Base-by-base conservation (phyloP, 1,140 invertebrate genomes). In the Megathymus violae region DNA sequence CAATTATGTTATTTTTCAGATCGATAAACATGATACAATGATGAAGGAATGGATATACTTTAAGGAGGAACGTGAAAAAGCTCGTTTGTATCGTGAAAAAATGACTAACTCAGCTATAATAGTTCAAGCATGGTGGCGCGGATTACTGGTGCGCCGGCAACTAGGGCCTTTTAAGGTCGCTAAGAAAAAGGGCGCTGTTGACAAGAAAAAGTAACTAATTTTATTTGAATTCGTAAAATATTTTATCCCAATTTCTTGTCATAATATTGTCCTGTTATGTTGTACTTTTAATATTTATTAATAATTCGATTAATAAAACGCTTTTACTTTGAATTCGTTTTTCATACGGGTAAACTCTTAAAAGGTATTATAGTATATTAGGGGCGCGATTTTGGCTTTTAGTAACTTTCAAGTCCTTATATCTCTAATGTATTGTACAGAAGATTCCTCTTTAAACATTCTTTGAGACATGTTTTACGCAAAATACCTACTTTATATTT, bases 71-170 rank as follows among this genome's bases (percentile, higher is more conserved):
- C 81, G 85, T 5, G 88, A 88, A 51, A 82, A 76, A 27, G 71
- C 68, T 1, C 74, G 83, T 0, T 44, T 52, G 10, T 89, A 88
- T 52, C 68, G 62, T 13, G 79, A 84, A 40, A 84, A 72, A 36
- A 90, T 90, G 88, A 79, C 63, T 1, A 81, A 75, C 1, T 83
- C 85, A 0, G 89, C 91, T 3, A 82, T 86, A n/a, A 75, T 61
- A 0, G 95, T 95, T 47, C 94, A 94, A 82, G 93, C 95, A 1
- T 95, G 94, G 93, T 95, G 94, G 94, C 91, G 94, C 62, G 94
- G 94, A 4, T 73, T 94, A 9, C 93, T 95, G 88, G 94, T 95
- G 4, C 91, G 94, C 7, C 88, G 92, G 64, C 92, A 93, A 63
- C 87, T 95, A 27, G 94, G 94, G 11, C 88, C 88, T 1, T 90